Evolutionary conservation across 2,797 vertebrate genomes (phyloP).

Genomic region (Liparis tanakae): DNA sequence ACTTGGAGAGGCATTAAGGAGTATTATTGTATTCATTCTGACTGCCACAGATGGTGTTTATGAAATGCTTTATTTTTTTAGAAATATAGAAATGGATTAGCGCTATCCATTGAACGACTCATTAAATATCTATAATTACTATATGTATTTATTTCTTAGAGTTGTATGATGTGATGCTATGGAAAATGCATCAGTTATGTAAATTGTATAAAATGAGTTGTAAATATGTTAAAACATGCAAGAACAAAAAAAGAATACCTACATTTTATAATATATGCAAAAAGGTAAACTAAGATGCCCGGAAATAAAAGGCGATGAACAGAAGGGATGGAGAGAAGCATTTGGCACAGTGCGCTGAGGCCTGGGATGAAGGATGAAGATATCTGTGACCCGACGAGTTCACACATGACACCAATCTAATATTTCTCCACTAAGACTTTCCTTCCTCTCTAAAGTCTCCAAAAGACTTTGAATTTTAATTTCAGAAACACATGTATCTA

Average conservation of each 20-base stretch:
- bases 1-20: not conserved
- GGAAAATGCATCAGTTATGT: not conserved
- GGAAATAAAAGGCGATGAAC: slow-evolving; percentile 21
- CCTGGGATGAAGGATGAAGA: slow-evolving; percentile 53
- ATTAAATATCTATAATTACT: not conserved
- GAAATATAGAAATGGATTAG: not conserved
- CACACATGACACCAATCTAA: slow-evolving; percentile 62
- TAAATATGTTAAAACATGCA: slow-evolving; percentile 12
- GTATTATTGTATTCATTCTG: not conserved
- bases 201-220: not conserved
- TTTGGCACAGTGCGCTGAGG: slow-evolving; percentile 17
- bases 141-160: not conserved
- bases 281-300: slow-evolving; percentile 13
- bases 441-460: slow-evolving; percentile 33
- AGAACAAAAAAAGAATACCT: slow-evolving; percentile 3
- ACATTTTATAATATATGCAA: not conserved
- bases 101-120: not conserved
- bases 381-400: slow-evolving; percentile 41
- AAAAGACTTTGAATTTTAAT: not conserved
- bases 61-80: not conserved
- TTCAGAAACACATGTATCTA: not conserved
- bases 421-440: slow-evolving; percentile 46
- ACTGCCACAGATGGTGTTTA: not conserved
- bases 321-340: slow-evolving; percentile 27
- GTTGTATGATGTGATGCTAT: not conserved